phyloP scores from a whole-genome alignment of 2,888 invertebrate genomes.

The Aethes cnicana region DNA sequence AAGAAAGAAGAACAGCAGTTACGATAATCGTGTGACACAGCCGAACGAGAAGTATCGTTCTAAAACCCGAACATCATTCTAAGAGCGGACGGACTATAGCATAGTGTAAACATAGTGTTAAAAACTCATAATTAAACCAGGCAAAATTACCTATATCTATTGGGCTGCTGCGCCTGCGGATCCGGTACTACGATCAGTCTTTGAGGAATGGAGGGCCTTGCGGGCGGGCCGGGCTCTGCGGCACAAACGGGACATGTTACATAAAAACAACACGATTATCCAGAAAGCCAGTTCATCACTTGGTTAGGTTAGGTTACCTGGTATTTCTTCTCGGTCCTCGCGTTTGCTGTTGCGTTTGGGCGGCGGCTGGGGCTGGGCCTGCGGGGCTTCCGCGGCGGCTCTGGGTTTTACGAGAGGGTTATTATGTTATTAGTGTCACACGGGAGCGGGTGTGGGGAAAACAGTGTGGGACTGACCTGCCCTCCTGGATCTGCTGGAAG shows the following conservation, averaged over 20 bases:
- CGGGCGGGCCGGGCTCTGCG: conserved; percentile 92
- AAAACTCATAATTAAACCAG: conserved; percentile 1
- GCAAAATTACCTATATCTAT: conserved; percentile 79
- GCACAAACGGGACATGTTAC: conserved; percentile 36
- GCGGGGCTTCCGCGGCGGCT: conserved; percentile 82
- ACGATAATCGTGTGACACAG: too few species aligned
- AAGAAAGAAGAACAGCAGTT: too few species aligned
- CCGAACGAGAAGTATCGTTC: too few species aligned
- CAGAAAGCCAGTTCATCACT: background rate
- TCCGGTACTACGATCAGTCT: conserved; percentile 96
- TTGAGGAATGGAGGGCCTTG: conserved; percentile 94
- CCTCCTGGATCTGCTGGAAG: conserved; percentile 98
- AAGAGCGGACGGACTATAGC: too few species aligned
- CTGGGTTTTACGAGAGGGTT: conserved; percentile 77
- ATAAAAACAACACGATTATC: background rate
- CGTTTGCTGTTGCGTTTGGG: conserved; percentile 82
- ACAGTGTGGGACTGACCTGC: conserved; percentile 57
- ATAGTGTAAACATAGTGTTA: too few species aligned
- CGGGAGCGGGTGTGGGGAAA: background rate
- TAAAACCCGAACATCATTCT: too few species aligned
- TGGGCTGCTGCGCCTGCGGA: conserved; percentile 88
- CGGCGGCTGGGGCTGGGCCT: conserved; percentile 81
- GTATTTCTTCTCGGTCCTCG: conserved; percentile 84
- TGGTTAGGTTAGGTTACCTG: conserved; percentile 56
- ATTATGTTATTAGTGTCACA: conserved; percentile 21